Evolutionary conservation across 2,797 vertebrate genomes (phyloP).

Genomic region (Darevskia nairensis): DNA sequence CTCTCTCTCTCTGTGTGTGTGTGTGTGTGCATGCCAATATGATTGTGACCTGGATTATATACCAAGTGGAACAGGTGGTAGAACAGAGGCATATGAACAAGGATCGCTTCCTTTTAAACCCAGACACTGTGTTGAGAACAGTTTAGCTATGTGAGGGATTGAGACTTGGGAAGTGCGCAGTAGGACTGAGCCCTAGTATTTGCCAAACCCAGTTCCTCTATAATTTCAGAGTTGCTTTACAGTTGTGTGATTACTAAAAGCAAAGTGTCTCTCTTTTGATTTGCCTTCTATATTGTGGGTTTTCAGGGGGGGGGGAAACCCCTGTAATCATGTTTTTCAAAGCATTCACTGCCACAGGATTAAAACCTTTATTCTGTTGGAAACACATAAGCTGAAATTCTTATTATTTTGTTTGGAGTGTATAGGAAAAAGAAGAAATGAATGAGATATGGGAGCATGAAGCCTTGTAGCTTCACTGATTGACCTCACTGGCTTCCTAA

Average conservation of each 20-base stretch:
- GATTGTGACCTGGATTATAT: background rate
- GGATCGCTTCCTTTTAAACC: background rate
- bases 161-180: background rate
- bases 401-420: background rate
- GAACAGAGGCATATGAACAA: background rate
- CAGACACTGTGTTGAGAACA: background rate
- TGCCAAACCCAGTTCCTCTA: background rate
- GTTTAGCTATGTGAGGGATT: background rate
- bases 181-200: background rate
- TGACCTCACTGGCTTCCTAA: background rate
- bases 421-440: background rate
- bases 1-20: no score
- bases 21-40: background rate
- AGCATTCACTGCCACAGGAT: background rate
- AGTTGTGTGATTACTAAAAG: background rate
- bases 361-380: background rate
- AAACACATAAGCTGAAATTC: slow-evolving; percentile 1
- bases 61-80: background rate
- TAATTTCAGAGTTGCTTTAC: background rate
- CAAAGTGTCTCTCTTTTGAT: background rate
- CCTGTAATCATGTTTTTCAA: background rate
- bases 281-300: background rate
- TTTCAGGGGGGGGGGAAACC: background rate
- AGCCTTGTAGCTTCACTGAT: background rate
- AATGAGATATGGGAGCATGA: background rate